These are phyloP conservation scores for Chrysocyon brachyurus DNA, from an alignment of 2,797 vertebrate species.

Conservation along the genomic window DNA sequence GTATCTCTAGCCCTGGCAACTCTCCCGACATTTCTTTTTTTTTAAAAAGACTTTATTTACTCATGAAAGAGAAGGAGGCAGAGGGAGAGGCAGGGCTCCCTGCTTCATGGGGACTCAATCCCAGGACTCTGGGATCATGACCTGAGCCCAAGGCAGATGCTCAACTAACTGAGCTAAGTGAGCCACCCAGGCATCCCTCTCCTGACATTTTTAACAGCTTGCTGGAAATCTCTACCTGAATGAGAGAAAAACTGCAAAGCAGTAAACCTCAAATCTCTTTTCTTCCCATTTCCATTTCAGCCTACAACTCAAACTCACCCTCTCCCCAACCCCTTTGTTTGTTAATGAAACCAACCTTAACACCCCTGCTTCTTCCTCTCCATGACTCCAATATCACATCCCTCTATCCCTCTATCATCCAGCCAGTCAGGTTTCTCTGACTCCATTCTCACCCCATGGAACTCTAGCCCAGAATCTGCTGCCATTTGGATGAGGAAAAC, in stretches of 20 bases:
- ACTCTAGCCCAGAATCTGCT: background rate
- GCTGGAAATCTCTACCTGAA: background rate
- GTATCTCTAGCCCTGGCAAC: background rate
- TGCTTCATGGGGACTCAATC: too few relatives aligned
- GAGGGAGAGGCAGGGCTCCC: too few relatives aligned
- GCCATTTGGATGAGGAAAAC: conserved; percentile 15
- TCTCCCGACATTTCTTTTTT: background rate
- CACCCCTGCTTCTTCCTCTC: background rate
- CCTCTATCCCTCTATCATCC: background rate
- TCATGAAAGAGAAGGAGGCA: too few relatives aligned
- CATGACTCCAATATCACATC: background rate
- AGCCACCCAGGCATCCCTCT: too few relatives aligned
- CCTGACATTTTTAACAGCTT: background rate
- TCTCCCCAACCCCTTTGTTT: background rate
- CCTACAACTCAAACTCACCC: background rate
- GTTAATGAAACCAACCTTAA: background rate
- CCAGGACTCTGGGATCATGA: too few relatives aligned
- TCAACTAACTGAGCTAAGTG: too few relatives aligned
- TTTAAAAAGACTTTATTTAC: too few relatives aligned
- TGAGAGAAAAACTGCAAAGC: background rate
- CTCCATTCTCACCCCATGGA: background rate
- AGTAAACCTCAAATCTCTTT: background rate
- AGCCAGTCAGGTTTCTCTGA: background rate
- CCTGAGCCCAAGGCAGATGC: too few relatives aligned
- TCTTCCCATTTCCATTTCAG: background rate